Evolutionary conservation across 2,113 vertebrate species (phyloP).

Genomic region (Seriola aureovittata): DNA sequence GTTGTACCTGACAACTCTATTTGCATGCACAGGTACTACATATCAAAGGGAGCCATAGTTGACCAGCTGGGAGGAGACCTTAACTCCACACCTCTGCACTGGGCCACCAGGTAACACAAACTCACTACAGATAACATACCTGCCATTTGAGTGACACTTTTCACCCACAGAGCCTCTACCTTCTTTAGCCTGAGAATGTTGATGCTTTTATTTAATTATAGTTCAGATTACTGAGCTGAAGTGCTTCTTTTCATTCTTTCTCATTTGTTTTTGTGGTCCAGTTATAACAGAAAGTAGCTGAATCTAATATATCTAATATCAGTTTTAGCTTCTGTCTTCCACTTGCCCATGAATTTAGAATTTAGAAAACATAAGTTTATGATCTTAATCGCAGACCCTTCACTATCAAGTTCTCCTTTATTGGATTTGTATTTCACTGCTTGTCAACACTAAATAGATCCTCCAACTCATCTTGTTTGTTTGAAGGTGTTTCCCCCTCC

Average conservation of each 20-base stretch:
- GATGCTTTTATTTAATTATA: background rate
- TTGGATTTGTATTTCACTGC: background rate
- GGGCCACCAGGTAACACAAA: conserved; percentile 93
- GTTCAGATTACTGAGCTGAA: too few relatives aligned
- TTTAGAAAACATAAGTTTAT: background rate
- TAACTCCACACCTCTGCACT: conserved; percentile 98
- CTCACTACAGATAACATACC: background rate
- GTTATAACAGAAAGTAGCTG: background rate
- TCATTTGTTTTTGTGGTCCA: background rate
- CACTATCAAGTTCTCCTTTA: background rate
- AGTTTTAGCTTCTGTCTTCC: background rate
- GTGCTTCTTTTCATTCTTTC: too few relatives aligned
- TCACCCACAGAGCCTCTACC: background rate
- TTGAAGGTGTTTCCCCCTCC: background rate
- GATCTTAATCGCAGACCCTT: background rate
- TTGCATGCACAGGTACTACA: conserved; percentile 91
- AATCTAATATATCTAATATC: background rate
- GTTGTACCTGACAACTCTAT: too few relatives aligned
- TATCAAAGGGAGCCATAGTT: conserved; percentile 98
- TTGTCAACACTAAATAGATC: background rate
- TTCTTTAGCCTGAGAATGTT: background rate
- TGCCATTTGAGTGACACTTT: background rate
- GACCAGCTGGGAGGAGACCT: conserved; percentile 99
- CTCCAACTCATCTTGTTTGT: background rate
- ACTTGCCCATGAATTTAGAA: background rate